Base-by-base conservation (phyloP, 1,140 invertebrate species). In the Nymphalis io region DNA sequence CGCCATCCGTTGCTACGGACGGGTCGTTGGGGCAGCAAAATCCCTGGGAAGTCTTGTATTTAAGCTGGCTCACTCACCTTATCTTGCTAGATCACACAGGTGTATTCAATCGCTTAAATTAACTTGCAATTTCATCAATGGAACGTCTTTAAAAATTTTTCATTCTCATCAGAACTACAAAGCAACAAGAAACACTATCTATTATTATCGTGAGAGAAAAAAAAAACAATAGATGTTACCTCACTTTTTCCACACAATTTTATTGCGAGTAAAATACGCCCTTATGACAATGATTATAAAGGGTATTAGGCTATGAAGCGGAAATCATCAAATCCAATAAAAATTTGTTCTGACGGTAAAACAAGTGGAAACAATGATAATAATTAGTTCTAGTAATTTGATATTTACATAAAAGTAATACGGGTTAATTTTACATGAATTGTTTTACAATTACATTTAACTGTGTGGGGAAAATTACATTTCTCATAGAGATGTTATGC, bases 401-500 rank as follows among this genome's bases (percentile, higher is more conserved):
- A 55, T 55, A 27, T 55, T 55, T 55, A 15, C 21, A 55, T 27
- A 55, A 6, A 55, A 13, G 23, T 15, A 27, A 55, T 55, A 55
- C 15, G 23, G 15, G 51, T n/a, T 55, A 23, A 23, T 23, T 13
- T 55, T 20, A 21, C 13, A 15, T 27, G 23, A 27, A 15, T 23
- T 23, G 12, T 55, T 55, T 27, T 20, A 11, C 27, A 51, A 51
- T 48, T 48, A 16, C 46, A 18, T 44, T 15, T n/a, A n/a, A 46
- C 20, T 3, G 0, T 20, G 8, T 18, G 46, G 4, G n/a, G 18
- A 10, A 51, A 46, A 61, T 46, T 27, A 15, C 3, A 18, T 48
- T 62, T 62, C 60, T 33, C 44, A 33, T 33, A 16, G 21, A 42
- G 23, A 16, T 62, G 16, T 62, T 51, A 62, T 62, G 60, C 60